Base-by-base conservation (phyloP, 2,888 invertebrate genomes). In the Caenorhabditis sp. region DNA sequence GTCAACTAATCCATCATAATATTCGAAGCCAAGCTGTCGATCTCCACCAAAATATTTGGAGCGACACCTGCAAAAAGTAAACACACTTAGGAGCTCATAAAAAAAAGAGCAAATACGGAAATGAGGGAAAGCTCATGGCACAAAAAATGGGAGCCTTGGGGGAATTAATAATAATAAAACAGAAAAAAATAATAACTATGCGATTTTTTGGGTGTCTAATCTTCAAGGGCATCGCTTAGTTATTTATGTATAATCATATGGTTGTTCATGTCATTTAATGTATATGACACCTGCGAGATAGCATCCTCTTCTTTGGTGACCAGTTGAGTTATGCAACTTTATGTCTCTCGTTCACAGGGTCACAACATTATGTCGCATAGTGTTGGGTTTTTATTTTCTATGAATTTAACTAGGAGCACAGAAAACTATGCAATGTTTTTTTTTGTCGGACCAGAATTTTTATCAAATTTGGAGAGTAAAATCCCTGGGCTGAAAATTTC, bases 1-100 rank as follows among this genome's bases (percentile, higher is more conserved):
- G 43, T 43, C 43, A 43, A 43, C 43, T 43, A 43, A 43, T 43
- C 43, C 43, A 43, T 43, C 43, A 43, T 43, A 43, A 43, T 43
- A 43, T 43, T 43, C 43, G 10, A 43, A 43, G 43, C 43, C 43
- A 43, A 43, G 43, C 43, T 43, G 43, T 43, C 43, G 43, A 43
- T 43, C 43, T n/a, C n/a, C n/a, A n/a, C n/a, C 43, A 43, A 43
- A 43, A 43, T 43, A 43, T 43, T 43, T 43, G 14, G 43, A 43
- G 43, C 43, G 43, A 43, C 43, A 43, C 43, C 43, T 43, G 43
- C 43, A 43, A 43, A 43, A 43, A 43, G 43, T 43, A 43, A 43
- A 43, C 43, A 43, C 43, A 43, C 43, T 43, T 43, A n/a, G n/a
- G n/a, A n/a, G n/a, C n/a, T n/a, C n/a, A n/a, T n/a, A 43, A 43